Conservation (phyloP, 2,888 invertebrate species). For the Leptinotarsa haldemani region DNA sequence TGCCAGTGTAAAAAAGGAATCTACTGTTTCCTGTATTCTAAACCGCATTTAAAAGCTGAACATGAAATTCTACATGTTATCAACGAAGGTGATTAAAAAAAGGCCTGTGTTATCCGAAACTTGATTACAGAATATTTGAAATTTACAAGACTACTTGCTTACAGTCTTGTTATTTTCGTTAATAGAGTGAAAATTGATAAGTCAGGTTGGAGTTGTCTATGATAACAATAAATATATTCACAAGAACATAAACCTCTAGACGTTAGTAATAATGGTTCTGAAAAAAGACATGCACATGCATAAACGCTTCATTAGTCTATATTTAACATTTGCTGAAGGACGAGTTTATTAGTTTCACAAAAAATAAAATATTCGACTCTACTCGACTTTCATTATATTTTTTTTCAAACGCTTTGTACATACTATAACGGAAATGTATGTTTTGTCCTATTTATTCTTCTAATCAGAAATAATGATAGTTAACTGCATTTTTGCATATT, state of each 20-base stretch:
- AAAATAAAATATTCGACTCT: background rate
- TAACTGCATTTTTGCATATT: too few species aligned
- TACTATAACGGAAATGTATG: too few species aligned
- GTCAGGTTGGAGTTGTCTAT: constrained; percentile 30
- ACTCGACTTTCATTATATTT: constrained; percentile 23
- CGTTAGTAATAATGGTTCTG: constrained; percentile 32
- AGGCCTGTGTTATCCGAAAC: background rate
- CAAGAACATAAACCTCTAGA: constrained; percentile 25
- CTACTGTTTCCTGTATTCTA: background rate
- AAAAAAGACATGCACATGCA: constrained; percentile 43
- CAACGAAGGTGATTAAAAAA: background rate
- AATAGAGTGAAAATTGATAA: constrained; percentile 35
- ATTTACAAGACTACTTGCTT: constrained; percentile 3
- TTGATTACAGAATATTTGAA: constrained; percentile 13
- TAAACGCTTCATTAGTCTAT: constrained; percentile 45
- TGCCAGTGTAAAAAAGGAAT: background rate
- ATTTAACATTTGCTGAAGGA: constrained; percentile 32
- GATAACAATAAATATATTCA: constrained; percentile 32
- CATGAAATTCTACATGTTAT: background rate
- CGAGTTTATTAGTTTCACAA: constrained; percentile 27
- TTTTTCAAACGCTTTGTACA: background rate
- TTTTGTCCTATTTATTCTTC: too few species aligned
- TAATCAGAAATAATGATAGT: too few species aligned
- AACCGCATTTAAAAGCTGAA: background rate
- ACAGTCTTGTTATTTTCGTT: constrained; percentile 28